Evolutionary conservation across 2,113 vertebrate genomes (phyloP).

Genomic region (Ornithorhynchus anatinus): DNA sequence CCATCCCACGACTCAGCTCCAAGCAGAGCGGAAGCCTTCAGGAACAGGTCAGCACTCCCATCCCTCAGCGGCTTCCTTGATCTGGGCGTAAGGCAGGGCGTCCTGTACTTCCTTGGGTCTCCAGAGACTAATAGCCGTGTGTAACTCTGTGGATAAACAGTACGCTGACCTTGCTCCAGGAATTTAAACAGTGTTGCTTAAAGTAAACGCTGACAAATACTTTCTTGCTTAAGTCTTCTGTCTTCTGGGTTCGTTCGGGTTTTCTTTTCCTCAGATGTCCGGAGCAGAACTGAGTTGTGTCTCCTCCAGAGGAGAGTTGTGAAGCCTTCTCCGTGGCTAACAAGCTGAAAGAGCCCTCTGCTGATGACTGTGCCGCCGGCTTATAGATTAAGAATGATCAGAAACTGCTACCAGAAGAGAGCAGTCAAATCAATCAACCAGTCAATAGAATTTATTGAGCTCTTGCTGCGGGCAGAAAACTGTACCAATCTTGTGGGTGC

Average conservation of each 20-base stretch:
- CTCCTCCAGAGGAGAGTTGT: background rate
- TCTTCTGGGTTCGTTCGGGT: slow-evolving; percentile 17
- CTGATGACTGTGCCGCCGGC: slow-evolving; percentile 30
- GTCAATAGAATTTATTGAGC: too few relatives aligned
- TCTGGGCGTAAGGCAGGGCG: background rate
- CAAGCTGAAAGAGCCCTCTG: slow-evolving; percentile 53
- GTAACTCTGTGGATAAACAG: slow-evolving; percentile 48
- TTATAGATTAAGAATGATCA: background rate
- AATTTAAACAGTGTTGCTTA: slow-evolving; percentile 64
- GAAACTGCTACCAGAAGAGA: too few relatives aligned
- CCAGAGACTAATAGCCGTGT: slow-evolving; percentile 20
- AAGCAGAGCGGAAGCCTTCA: too few relatives aligned
- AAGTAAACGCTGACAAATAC: slow-evolving; percentile 56
- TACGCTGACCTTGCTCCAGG: slow-evolving; percentile 62
- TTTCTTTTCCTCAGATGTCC: slow-evolving; percentile 17
- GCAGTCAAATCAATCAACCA: too few relatives aligned
- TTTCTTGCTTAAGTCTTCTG: slow-evolving; percentile 61
- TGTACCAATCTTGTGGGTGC: too few relatives aligned
- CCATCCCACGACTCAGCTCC: too few relatives aligned
- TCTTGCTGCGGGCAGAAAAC: too few relatives aligned
- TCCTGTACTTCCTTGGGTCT: slow-evolving; percentile 14
- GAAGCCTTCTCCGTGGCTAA: background rate
- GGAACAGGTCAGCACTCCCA: too few relatives aligned
- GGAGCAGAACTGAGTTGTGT: background rate
- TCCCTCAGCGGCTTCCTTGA: too few relatives aligned